Base-by-base conservation (phyloP, 2,113 vertebrate species). In the Turnix velox region DNA sequence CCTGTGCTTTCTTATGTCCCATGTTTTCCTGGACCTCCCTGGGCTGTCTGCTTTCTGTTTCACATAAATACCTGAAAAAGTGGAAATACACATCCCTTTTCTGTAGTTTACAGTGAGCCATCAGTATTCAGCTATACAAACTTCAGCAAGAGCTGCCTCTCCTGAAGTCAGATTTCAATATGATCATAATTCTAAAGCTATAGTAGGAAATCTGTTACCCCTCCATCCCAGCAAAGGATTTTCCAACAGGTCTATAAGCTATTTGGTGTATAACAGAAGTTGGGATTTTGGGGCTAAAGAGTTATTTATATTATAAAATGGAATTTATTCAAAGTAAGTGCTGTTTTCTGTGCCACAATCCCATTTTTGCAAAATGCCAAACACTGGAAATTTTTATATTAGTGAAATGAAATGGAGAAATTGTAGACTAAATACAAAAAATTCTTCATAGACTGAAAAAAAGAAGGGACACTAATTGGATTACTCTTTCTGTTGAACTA, bases 381-480 rank as follows among this genome's bases (percentile, higher is more conserved):
- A 84, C 68, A 88, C 65, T 80, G 58, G 74, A 90, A 94, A 96
- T 90, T 95, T 85, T 75, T 89, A 37, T 85, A n/a, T 63, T 31
- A 62, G 24, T 61, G 9, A n/a, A 35, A 49, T 54, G 72, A 83
- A 95, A 90, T 55, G 42, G 30, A 54, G 78, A 35, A 28, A 23
- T 10, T 61, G 51, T 73, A 84, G 20, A 43, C 54, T 31, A 74
- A 76, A 67, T 12, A 13, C 51, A 58, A 66, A 42, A 90, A 76
- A 42, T 65, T 94, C 24, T 95, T 84, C 48, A 80, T 89, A 73
- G 11, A 31, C 68, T 57, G 33, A 75, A 31, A 49, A 15, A 87
- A 3, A 54, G 19, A 40, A 72, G 73, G 72, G 10, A 48, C 37
- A 76, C 18, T 10, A 48, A 30, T 37, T 71, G 52, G 15, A 25